A percentile compares a stretch with the other conserved stretches of the same genome.
Evolutionary conservation across 2,113 vertebrate species (phyloP).

Genomic region (Rhinopomastus cyanomelas): DNA sequence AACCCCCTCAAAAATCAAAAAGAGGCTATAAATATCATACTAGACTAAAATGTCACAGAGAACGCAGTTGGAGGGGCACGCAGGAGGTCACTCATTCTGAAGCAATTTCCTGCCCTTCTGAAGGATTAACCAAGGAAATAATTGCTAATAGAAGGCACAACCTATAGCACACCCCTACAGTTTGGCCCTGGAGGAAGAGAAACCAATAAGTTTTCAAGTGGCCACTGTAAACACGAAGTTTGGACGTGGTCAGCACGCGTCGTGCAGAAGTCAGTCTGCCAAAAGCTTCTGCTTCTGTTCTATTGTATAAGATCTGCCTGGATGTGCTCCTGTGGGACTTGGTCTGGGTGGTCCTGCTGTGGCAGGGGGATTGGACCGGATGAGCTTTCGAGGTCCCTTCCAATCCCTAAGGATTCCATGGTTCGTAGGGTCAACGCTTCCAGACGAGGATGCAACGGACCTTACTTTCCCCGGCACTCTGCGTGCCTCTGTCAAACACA

Average conservation of each 20-base stretch:
- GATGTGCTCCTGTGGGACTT: too few relatives aligned
- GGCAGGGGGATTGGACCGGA: too few relatives aligned
- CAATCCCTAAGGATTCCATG: too few relatives aligned
- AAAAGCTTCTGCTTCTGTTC: not conserved
- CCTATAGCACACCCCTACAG: not conserved
- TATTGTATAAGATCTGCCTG: not conserved
- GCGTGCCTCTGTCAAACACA: not conserved
- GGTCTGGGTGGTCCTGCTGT: too few relatives aligned
- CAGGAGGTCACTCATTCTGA: conserved; percentile 65
- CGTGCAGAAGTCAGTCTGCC: not conserved
- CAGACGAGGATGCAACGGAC: not conserved
- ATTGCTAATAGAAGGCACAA: conserved; percentile 42
- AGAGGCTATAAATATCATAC: conserved; percentile 73
- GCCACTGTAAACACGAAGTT: not conserved
- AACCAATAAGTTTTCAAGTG: not conserved
- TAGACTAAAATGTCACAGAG: conserved; percentile 73
- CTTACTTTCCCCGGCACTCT: not conserved
- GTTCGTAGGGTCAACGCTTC: not conserved
- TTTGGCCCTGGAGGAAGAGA: not conserved
- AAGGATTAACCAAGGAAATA: conserved; percentile 64
- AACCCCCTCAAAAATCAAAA: conserved; percentile 76
- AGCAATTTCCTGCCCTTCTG: conserved; percentile 59
- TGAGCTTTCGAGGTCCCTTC: too few relatives aligned
- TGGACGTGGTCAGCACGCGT: not conserved
- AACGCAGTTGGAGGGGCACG: conserved; percentile 52